phyloP scores from a whole-genome alignment of 2,797 vertebrate species.

The Threskiornis aethiopicus region DNA sequence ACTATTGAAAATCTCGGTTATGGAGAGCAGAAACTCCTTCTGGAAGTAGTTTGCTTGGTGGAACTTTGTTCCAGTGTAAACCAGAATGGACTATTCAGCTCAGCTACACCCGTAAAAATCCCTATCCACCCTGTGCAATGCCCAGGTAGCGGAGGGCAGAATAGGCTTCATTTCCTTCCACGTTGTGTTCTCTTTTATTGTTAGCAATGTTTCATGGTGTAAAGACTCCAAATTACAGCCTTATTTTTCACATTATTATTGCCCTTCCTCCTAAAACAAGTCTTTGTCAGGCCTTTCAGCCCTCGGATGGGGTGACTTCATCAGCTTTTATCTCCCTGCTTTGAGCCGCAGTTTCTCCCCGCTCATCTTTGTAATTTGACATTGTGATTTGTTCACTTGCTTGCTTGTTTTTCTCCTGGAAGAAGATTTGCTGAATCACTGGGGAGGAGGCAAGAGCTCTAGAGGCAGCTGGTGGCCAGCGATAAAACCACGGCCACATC shows the following conservation, averaged over 20 bases:
- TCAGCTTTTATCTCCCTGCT: constrained; percentile 43
- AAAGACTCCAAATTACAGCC: background rate
- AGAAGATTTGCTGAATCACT: constrained; percentile 79
- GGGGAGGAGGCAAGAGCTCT: constrained; percentile 51
- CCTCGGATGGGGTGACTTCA: background rate
- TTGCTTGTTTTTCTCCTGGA: constrained; percentile 45
- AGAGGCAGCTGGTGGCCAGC: constrained; percentile 62
- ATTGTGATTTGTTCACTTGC: constrained; percentile 76
- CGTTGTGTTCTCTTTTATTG: background rate
- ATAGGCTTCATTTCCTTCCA: constrained; percentile 16
- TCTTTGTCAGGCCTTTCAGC: background rate
- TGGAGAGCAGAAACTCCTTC: background rate
- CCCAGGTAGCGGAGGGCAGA: background rate
- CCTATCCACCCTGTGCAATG: background rate
- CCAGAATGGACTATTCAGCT: background rate
- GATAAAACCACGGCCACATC: constrained; percentile 68
- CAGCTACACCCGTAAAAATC: background rate
- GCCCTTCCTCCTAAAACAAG: background rate
- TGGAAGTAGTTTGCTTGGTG: background rate
- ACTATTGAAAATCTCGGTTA: background rate
- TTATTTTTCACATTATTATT: background rate
- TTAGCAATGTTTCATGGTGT: background rate
- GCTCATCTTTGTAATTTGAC: constrained; percentile 74
- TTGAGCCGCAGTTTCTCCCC: background rate
- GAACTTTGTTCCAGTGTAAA: background rate